Evolutionary conservation across 64 coral and sea anemone species (phyloP), one percentile per base, ranked within the genome.

Genomic region (Montipora foliosa): DNA sequence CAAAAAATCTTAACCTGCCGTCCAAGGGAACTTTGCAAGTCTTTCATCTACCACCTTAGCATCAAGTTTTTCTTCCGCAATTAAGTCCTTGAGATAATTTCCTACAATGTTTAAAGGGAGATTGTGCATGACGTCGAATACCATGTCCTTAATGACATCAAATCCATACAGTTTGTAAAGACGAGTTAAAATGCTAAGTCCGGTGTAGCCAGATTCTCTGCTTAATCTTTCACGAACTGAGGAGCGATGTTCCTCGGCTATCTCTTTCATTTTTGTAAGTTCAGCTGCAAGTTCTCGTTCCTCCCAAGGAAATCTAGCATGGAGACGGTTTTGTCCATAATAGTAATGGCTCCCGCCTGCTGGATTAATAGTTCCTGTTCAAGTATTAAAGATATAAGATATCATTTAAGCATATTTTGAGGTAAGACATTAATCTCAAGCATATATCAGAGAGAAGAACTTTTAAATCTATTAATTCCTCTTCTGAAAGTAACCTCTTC

Each of bases 71-170:
- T 10, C 37, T 7, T 75, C 73, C 47, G 37, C 37, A 75, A 75
- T 45, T 10, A 75, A 45, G 37, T 75, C 24, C 10, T 73, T 73
- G 69, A 73, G 53, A n/a, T 21, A 47, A 29, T 37, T 81, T 13
- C 13, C 61, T 9, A 72, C 64, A 29, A 91, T 76, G 79, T 91
- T 91, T 62, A 73, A 45, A 25, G 89, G 89, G 47, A 91, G 11
- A 59, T 90, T 90, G 53, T 90, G 88, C 88, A 90, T 90, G 22
- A 69, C 57, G 46, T 90, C 58, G 66, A 22, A 52, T 1, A 90
- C 77, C 3, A 72, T 5, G 49, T 81, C 89, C 47, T 75, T 67
- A n/a, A 91, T 80, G 19, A 81, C 25, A 55, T 91, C 78, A 91
- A 91, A 81, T 47, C 77, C 77, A 73, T 81, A 91, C 16, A 91